A percentile compares a stretch with the other conserved stretches of the same genome.
phyloP scores from a whole-genome alignment of 2,113 vertebrate species.

The Sula dactylatra region DNA sequence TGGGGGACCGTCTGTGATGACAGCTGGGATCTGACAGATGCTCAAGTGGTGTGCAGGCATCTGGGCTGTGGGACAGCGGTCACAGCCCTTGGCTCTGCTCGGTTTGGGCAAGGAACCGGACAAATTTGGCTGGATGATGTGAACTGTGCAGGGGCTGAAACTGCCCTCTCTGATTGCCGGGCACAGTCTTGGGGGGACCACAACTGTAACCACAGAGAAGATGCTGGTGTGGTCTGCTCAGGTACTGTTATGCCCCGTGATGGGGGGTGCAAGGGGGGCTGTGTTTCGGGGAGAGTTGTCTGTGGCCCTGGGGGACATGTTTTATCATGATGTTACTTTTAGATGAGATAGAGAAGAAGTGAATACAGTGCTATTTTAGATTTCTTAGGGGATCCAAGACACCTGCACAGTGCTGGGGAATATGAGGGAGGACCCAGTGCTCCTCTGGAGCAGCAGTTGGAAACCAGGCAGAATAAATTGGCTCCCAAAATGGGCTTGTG shows the following conservation, averaged over 20 bases:
- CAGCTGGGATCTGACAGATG: slow-evolving; percentile 80
- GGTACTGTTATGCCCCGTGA: not conserved
- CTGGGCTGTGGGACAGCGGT: slow-evolving; percentile 41
- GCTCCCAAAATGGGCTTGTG: not conserved
- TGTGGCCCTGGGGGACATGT: not conserved
- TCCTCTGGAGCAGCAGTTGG: not conserved
- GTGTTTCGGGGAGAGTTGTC: too few species aligned
- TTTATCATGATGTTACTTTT: not conserved
- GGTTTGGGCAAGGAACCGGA: not conserved
- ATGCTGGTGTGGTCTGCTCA: not conserved
- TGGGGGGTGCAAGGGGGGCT: not conserved
- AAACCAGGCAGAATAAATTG: not conserved
- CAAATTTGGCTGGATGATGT: not conserved
- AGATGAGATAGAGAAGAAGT: not conserved
- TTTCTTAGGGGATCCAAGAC: not conserved
- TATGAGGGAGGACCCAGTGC: not conserved
- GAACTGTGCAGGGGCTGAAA: not conserved
- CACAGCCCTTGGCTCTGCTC: not conserved
- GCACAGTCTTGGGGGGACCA: not conserved
- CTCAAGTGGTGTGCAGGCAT: slow-evolving; percentile 50
- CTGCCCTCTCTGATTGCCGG: not conserved
- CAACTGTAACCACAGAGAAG: not conserved
- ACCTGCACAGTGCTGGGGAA: not conserved
- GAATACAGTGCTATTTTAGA: not conserved
- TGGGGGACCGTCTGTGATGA: slow-evolving; percentile 92